Conservation (phyloP, 2,113 vertebrate species). For the Myrmecobius fasciatus region DNA sequence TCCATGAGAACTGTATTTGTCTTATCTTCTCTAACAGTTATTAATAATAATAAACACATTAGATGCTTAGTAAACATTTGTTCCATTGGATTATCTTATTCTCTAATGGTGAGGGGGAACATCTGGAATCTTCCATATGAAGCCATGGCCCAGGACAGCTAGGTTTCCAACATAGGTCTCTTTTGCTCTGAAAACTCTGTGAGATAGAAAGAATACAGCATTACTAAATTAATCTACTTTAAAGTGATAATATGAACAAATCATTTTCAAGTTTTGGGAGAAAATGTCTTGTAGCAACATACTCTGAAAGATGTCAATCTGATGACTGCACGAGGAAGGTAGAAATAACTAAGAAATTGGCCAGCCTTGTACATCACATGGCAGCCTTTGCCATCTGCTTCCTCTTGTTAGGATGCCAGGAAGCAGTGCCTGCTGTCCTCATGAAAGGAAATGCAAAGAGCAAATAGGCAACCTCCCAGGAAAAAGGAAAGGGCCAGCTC, state of each 20-base stretch:
- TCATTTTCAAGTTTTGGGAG: conserved; percentile 61
- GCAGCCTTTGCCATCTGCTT: conserved; percentile 68
- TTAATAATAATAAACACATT: neutral
- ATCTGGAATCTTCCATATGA: conserved; percentile 66
- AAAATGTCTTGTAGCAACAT: conserved; percentile 58
- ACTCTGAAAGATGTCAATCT: conserved; percentile 63
- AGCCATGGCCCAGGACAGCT: conserved; percentile 54
- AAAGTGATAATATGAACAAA: conserved; percentile 62
- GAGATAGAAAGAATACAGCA: conserved; percentile 39
- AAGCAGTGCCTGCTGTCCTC: conserved; percentile 60
- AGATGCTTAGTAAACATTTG: conserved; percentile 34
- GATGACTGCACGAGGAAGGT: conserved; percentile 51
- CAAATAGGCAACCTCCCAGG: conserved; percentile 68
- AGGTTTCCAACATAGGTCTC: conserved; percentile 35
- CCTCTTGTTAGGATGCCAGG: conserved; percentile 44
- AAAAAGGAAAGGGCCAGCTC: conserved; percentile 8
- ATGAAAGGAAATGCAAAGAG: conserved; percentile 73
- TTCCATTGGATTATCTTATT: conserved; percentile 32
- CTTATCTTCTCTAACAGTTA: neutral
- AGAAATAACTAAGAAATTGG: conserved; percentile 70
- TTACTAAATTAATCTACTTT: conserved; percentile 55
- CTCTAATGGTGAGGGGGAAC: conserved; percentile 41
- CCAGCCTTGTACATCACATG: conserved; percentile 55
- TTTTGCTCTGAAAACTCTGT: conserved; percentile 54
- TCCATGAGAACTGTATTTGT: neutral